Base-by-base conservation (phyloP, 2,888 invertebrate genomes). In the Leptura quadrifasciata region DNA sequence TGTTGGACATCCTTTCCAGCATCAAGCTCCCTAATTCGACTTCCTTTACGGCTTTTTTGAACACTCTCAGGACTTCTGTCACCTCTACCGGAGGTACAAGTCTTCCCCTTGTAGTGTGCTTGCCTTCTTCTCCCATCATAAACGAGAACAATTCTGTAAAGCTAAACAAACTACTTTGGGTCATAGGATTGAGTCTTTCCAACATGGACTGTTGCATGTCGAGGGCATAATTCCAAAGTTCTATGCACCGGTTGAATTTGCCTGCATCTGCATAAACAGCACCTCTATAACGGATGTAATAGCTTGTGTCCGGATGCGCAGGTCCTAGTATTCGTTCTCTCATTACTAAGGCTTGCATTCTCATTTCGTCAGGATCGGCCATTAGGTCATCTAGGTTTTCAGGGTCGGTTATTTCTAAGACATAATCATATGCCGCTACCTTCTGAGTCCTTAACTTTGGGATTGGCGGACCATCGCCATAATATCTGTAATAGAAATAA, bases 291-390 rank as follows among this genome's bases (percentile, higher is more conserved):
- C 98, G 93, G 82, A 98, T 97, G 90, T 97, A 98, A 90, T 98
- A 98, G 85, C 97, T 96, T 60, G 98, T 98, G 90, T 98, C 98
- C 0, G 98, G 98, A 92, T 98, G 98, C 9, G 97, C 97, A 1
- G 98, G 97, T 1, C 94, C 91, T 78, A 98, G 90, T 83, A 98
- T 98, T 84, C 98, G 91, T 90, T 98, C 98, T 74, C 98, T 91
- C 78, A 98, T 96, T 76, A 98, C 94, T 70, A 98, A 89, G 0
- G 95, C 96, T 88, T 97, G 98, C 97, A 98, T 98, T 85, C 98
- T 91, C 96, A 98, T 97, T 82, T 95, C 96, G 88, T 99, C 98
- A 0, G 98, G 97, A 90, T 98, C 98, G 8, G 96, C 94, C 72
- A 97, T 93, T 63, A 98, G 90, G 81, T 96, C 96, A 81, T 97